phyloP scores from a whole-genome alignment of 2,888 invertebrate genomes.

The Chrysolina oricalcia region DNA sequence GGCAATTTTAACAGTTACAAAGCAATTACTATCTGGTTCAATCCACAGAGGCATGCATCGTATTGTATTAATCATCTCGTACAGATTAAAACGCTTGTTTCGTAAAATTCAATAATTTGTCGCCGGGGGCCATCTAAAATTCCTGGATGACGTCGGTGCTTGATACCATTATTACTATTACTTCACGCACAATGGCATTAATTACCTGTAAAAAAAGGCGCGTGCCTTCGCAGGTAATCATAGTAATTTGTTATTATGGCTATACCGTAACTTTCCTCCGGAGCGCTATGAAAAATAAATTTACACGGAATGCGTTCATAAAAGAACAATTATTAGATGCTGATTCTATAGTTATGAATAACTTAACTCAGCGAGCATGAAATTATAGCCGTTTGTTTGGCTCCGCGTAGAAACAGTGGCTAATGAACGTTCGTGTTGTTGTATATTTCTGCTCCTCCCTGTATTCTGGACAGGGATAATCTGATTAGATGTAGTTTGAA shows the following conservation, averaged over 20 bases:
- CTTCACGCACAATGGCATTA: constrained; percentile 27
- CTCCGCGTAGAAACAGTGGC: neutral
- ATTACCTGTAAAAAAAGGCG: constrained; percentile 26
- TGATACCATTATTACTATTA: constrained; percentile 24
- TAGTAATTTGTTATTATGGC: constrained; percentile 26
- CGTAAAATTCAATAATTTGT: constrained; percentile 24
- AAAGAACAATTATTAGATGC: constrained; percentile 9
- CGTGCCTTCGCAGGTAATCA: constrained; percentile 25
- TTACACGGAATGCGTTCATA: constrained; percentile 14
- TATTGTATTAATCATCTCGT: constrained; percentile 13
- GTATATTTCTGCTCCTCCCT: too few relatives aligned
- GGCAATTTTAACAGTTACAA: constrained; percentile 17
- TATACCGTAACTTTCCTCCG: constrained; percentile 13
- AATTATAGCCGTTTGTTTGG: neutral
- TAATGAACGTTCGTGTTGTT: neutral
- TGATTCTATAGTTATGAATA: constrained; percentile 18
- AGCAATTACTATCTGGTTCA: constrained; percentile 20
- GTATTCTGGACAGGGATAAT: neutral
- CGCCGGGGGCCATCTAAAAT: neutral
- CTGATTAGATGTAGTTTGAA: too few relatives aligned
- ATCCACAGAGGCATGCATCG: constrained; percentile 15
- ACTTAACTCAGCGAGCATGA: constrained; percentile 23
- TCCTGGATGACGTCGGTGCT: neutral
- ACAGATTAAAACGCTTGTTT: constrained; percentile 7
- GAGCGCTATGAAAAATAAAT: constrained; percentile 8